phyloP scores from a whole-genome alignment of 2,797 vertebrate species.

The Trematomus bernacchii region DNA sequence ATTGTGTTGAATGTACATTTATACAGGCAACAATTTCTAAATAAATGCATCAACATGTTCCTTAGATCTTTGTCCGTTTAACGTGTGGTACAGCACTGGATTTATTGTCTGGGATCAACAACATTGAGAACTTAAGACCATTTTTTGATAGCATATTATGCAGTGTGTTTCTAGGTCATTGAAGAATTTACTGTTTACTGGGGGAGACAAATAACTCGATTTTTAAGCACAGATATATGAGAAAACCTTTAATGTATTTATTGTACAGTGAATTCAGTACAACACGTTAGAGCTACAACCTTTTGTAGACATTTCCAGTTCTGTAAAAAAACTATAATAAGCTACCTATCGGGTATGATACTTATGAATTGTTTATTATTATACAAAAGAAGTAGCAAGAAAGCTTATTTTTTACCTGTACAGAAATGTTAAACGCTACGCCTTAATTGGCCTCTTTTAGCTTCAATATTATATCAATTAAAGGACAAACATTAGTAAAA shows the following conservation, averaged over 20 bases:
- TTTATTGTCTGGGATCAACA: slow-evolving; percentile 62
- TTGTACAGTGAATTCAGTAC: slow-evolving; percentile 43
- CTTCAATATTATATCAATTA: slow-evolving; percentile 32
- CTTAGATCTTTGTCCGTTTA: slow-evolving; percentile 44
- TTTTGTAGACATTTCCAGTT: slow-evolving; percentile 48
- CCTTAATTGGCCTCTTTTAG: not conserved
- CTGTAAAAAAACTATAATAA: slow-evolving; percentile 43
- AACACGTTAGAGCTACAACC: slow-evolving; percentile 45
- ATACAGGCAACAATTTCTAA: not conserved
- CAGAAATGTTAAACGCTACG: slow-evolving; percentile 14
- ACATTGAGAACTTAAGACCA: slow-evolving; percentile 44
- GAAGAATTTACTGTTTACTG: slow-evolving; percentile 38
- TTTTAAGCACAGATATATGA: slow-evolving; percentile 65
- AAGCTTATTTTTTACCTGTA: slow-evolving; percentile 21
- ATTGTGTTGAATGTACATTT: slow-evolving; percentile 9
- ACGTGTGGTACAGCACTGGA: slow-evolving; percentile 67
- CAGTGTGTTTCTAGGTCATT: slow-evolving; percentile 55
- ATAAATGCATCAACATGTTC: slow-evolving; percentile 25
- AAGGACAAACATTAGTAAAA: slow-evolving; percentile 46
- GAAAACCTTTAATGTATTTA: slow-evolving; percentile 75
- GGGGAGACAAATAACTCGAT: slow-evolving; percentile 48
- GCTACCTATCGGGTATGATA: slow-evolving; percentile 20
- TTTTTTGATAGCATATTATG: slow-evolving; percentile 33
- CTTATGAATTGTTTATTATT: slow-evolving; percentile 1
- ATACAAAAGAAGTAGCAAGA: not conserved